Base-by-base conservation (phyloP, 2,797 vertebrate species). In the Sparus aurata region DNA sequence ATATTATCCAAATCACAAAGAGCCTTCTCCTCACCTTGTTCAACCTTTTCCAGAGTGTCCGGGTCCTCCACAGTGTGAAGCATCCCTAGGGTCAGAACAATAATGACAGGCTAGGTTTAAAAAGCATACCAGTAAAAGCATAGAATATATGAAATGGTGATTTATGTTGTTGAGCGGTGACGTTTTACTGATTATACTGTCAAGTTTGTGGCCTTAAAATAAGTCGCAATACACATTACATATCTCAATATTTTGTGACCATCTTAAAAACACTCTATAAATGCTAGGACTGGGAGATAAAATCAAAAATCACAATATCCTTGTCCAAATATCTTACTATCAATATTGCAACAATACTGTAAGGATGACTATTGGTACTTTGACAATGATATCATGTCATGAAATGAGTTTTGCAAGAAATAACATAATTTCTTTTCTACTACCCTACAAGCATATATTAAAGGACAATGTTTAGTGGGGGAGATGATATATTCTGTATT, bases 1-100 rank as follows among this genome's bases (percentile, higher is more conserved):
- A 16, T 43, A 50, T 62, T 38, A 59, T 41, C 50, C 17, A 70
- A 67, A 80, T 38, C 45, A 34, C 61, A 74, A 81, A 70, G 34
- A 73, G 16, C 53, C 0, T 9, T 60, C 22, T 67, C 65, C 90
- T 96, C 90, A 99, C 98, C 97, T 96, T 98, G 95, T 79, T 93
- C 89, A 9, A 92, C 91, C 1, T 97, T 95, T 49, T 97, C 95
- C 90, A 96, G 88, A 70, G 93, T 81, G 59, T 91, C 61, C 12
- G 87, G 87, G 62, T 98, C 95, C 88, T 97, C 95, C 80, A 93
- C 78, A 2, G 73, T 93, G 78, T 95, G 92, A 87, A 98, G 91
- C 90, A 97, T 93, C 55, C 90, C 98, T 99, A 41, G 17, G 69
- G 58, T 84, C 53, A 86, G 50, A 79, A 69, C 18, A 74, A 69